Base-by-base conservation (phyloP, 64 coral and sea anemone genomes). In the Dendronephthya gigantea region DNA sequence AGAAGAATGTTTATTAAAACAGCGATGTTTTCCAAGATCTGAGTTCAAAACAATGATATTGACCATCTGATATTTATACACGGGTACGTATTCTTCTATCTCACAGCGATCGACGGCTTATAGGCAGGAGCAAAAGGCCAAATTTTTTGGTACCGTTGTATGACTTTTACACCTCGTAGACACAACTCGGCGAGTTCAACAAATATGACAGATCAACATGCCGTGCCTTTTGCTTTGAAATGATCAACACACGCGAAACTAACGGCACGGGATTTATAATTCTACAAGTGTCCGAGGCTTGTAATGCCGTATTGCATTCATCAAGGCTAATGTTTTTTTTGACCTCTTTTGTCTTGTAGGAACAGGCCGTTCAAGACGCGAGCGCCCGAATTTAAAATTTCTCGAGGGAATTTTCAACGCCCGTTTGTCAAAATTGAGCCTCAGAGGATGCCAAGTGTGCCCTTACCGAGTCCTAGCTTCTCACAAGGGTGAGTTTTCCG, bases 381-480 rank as follows among this genome's bases (percentile, higher is more conserved):
- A 62, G 55, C 55, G 55, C 55, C 25, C 55, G 55, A 62, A 62
- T 62, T 62, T 62, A 62, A 62, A 62, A 62, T 62, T 62, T 62
- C 55, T 12, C 55, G 19, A n/a, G 55, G 55, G 6, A 62, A 62
- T 62, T 62, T 62, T 62, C 55, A 62, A 62, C 55, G 55, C 55
- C 55, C 55, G 55, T 62, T 62, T 62, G 55, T 27, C 55, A 62
- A 62, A 27, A 62, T 62, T 62, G 55, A 62, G 55, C 55, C 55
- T 15, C 55, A 62, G 55, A 62, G 55, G 17, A 62, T 62, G 55
- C 55, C 55, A 13, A 62, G 55, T 62, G 55, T 62, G 55, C 55
- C 55, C 55, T 62, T 62, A 62, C 55, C 55, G 55, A 62, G 55
- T 62, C 55, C 55, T 1, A 62, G 55, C 25, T 62, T 62, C 55